Percentiles rank a stretch among this genome's conserved stretches.
phyloP scores from a whole-genome alignment of 1,140 invertebrate genomes.

The Batillaria attramentaria region DNA sequence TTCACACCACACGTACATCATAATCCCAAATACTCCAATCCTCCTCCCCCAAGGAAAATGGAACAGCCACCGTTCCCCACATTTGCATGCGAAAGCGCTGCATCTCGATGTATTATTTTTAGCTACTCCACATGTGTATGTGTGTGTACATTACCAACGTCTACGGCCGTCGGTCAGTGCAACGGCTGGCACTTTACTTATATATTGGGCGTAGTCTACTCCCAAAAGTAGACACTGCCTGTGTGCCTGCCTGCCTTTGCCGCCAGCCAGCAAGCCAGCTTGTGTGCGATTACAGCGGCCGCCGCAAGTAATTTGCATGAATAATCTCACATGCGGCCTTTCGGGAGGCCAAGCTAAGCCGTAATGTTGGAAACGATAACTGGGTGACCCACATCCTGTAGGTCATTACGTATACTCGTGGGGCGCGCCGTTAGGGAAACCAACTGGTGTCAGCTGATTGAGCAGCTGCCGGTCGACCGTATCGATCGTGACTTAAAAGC shows the following conservation, averaged over 20 bases:
- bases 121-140: conserved; percentile 22
- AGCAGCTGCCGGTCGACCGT: not conserved
- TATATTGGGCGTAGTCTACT: not conserved
- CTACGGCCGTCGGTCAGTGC: not conserved
- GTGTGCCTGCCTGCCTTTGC: not conserved
- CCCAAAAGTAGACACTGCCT: not conserved
- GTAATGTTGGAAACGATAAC: conserved; percentile 18
- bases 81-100: conserved; percentile 31
- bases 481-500: too few species aligned
- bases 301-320: conserved; percentile 25
- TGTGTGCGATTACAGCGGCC: too few species aligned
- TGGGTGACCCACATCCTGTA: conserved; percentile 24
- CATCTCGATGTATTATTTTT: conserved; percentile 28
- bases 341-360: not conserved
- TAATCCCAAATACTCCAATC: conserved; percentile 29
- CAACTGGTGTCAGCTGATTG: not conserved
- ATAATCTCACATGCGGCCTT: conserved; percentile 2
- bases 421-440: not conserved
- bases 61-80: conserved; percentile 34
- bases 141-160: not conserved
- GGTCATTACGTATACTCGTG: not conserved
- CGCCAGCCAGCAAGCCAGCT: conserved; percentile 4
- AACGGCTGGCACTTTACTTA: not conserved
- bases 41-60: conserved; percentile 31
- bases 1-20: not conserved